Evolutionary conservation across 2,113 vertebrate genomes (phyloP).

Genomic region (Oryzias melastigma): DNA sequence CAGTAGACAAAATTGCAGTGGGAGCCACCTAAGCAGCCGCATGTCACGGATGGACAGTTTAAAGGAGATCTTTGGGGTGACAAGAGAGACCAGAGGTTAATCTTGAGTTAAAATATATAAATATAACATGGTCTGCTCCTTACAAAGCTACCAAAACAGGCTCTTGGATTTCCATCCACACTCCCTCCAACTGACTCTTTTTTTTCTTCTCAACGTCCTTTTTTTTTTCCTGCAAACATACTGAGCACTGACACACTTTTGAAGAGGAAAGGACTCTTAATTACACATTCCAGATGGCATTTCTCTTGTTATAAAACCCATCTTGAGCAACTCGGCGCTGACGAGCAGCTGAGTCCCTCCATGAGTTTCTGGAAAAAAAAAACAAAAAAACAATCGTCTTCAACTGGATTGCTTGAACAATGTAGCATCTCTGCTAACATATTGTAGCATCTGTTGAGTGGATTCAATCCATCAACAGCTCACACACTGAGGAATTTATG

Average conservation of each 20-base stretch:
- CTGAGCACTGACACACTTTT: constrained; percentile 71
- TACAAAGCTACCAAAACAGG: constrained; percentile 82
- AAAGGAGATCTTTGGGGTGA: constrained; percentile 67
- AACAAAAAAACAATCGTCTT: constrained; percentile 38
- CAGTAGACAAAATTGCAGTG: constrained; percentile 72
- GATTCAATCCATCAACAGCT: constrained; percentile 64
- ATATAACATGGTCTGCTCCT: constrained; percentile 71
- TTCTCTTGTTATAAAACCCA: constrained; percentile 48
- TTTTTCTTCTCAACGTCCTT: neutral
- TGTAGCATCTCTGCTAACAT: constrained; percentile 84
- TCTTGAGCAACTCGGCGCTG: constrained; percentile 54
- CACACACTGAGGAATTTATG: constrained; percentile 65
- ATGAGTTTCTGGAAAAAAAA: constrained; percentile 30
- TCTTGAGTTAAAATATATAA: constrained; percentile 43
- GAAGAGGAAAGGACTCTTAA: constrained; percentile 68
- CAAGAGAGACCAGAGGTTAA: constrained; percentile 69
- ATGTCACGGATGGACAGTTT: constrained; percentile 69
- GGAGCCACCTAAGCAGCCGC: constrained; percentile 64
- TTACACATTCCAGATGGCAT: constrained; percentile 76
- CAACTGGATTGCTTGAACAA: constrained; percentile 71
- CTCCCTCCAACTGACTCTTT: constrained; percentile 42
- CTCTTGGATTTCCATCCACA: constrained; percentile 73
- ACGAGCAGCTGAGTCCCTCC: constrained; percentile 63
- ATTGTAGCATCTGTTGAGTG: constrained; percentile 82
- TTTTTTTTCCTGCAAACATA: constrained; percentile 56